A percentile compares a stretch with the other conserved stretches of the same genome.
Conservation (phyloP, 2,888 invertebrate genomes). For the Ormyrus pomaceus region DNA sequence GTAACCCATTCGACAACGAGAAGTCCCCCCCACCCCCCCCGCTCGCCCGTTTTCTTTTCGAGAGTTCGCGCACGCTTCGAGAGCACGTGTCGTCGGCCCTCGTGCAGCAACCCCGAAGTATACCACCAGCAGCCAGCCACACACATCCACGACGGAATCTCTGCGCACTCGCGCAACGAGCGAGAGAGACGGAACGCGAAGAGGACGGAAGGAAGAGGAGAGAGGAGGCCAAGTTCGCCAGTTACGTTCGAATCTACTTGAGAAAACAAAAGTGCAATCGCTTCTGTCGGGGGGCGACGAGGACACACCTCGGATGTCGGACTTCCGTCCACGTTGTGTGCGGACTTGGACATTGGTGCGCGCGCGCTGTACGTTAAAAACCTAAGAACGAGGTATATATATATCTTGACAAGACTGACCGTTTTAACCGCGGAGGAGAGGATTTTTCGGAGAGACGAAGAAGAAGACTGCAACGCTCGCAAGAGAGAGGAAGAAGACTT, state of each 20-base stretch:
- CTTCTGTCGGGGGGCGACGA: not conserved
- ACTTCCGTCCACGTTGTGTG: constrained; percentile 38
- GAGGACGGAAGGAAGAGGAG: not conserved
- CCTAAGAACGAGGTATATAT: not conserved
- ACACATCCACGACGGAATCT: not conserved
- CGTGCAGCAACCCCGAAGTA: not conserved
- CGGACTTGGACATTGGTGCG: constrained; percentile 28
- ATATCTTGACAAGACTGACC: constrained; percentile 16
- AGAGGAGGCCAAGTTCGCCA: not conserved
- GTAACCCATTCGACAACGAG: too few relatives aligned
- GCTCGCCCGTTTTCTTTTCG: too few relatives aligned
- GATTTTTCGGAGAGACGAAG: not conserved
- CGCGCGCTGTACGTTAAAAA: constrained; percentile 14
- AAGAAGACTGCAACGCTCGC: constrained; percentile 39
- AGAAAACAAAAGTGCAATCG: constrained; percentile 27
- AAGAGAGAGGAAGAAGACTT: constrained; percentile 33
- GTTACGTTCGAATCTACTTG: not conserved
- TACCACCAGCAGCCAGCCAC: too few relatives aligned
- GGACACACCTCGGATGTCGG: constrained; percentile 22
- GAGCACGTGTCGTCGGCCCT: constrained; percentile 23
- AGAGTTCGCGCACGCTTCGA: not conserved
- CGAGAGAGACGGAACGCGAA: not conserved
- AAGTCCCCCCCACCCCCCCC: too few relatives aligned
- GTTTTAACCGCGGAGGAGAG: not conserved
- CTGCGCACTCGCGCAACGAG: constrained; percentile 13